Percentiles rank a stretch among this genome's conserved stretches.
Conservation (phyloP, 1,140 invertebrate genomes). For the Parasteatoda tepidariorum region DNA sequence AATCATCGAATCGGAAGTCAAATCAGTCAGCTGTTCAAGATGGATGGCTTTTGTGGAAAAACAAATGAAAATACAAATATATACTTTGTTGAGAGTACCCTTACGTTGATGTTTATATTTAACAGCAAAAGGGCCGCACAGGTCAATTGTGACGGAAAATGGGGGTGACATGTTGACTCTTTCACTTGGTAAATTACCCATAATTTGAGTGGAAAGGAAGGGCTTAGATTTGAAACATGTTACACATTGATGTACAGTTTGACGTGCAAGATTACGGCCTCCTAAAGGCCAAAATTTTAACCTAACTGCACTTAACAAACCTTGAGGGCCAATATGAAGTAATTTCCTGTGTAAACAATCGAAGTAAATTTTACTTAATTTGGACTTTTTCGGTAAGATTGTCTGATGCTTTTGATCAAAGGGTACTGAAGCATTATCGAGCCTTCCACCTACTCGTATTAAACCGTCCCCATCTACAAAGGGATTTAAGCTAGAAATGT, state of each 20-base stretch:
- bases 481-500: not conserved
- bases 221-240: not conserved
- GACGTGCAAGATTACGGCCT: not conserved
- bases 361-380: not conserved
- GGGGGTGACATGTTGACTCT: not conserved
- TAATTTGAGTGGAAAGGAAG: not conserved
- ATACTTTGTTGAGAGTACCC: slow-evolving; percentile 66
- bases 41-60: slow-evolving; percentile 69
- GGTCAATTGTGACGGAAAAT: slow-evolving; percentile 63
- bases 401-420: not conserved
- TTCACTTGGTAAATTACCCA: not conserved
- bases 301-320: not conserved
- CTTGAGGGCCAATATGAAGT: not conserved
- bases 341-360: not conserved
- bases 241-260: not conserved
- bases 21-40: slow-evolving; percentile 67
- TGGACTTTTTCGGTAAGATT: not conserved
- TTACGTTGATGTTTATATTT: slow-evolving; percentile 63
- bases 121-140: slow-evolving; percentile 67
- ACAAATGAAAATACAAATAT: slow-evolving; percentile 69
- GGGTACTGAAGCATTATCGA: not conserved
- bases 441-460: not conserved
- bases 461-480: too few relatives aligned
- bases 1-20: slow-evolving; percentile 68
- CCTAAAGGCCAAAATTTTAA: not conserved